Percentiles rank a stretch among this genome's conserved stretches.
These are phyloP conservation scores for Xanthia togata DNA, from an alignment of 2,888 invertebrate genomes.

Conservation along the genomic window DNA sequence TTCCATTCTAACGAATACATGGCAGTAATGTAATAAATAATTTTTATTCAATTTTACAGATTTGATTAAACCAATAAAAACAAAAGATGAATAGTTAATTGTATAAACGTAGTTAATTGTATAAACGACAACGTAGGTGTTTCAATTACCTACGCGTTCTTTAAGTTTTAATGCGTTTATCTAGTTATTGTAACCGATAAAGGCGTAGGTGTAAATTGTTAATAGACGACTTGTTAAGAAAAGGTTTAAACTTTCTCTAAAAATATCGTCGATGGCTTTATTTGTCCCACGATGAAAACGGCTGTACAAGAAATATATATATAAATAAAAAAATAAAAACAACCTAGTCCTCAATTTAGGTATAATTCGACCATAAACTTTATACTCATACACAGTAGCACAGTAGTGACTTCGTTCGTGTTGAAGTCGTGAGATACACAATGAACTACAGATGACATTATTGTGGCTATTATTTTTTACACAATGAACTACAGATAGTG, in stretches of 20 bases:
- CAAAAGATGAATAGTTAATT: conserved; percentile 26
- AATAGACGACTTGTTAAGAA: conserved; percentile 48
- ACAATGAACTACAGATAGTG: too few relatives aligned
- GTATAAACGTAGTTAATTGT: conserved; percentile 27
- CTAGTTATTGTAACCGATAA: conserved; percentile 36
- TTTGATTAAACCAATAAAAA: conserved; percentile 40
- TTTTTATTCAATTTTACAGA: conserved; percentile 16
- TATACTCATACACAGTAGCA: too few relatives aligned
- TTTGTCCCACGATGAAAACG: conserved; percentile 16
- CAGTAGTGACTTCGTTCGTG: too few relatives aligned
- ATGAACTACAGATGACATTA: too few relatives aligned
- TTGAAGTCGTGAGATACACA: too few relatives aligned
- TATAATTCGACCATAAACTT: too few relatives aligned
- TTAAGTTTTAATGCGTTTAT: conserved; percentile 26
- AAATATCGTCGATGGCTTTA: conserved; percentile 7
- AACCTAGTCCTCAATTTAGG: background rate
- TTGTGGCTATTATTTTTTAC: too few relatives aligned
- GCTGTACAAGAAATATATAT: background rate
- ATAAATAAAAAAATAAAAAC: background rate
- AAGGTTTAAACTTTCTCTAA: conserved; percentile 51
- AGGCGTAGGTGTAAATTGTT: conserved; percentile 58
- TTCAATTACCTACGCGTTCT: conserved; percentile 43
- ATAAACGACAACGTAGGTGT: conserved; percentile 46
- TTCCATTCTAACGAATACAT: background rate
- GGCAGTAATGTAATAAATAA: too few relatives aligned